Base-by-base conservation (phyloP, 2,888 invertebrate genomes). In the Orthosia gothica region DNA sequence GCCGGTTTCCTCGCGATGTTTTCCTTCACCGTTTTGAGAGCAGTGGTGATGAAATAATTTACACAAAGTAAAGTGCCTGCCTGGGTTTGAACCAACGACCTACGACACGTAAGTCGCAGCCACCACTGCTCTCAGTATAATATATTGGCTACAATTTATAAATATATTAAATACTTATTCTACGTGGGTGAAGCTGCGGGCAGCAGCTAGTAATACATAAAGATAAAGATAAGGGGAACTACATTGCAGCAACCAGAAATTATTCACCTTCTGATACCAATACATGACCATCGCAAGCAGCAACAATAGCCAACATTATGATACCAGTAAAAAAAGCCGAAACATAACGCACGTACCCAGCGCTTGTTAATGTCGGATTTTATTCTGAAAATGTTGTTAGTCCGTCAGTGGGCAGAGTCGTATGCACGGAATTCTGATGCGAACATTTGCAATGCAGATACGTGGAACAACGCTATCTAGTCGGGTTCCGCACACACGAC, bases 391-490 rank as follows among this genome's bases (percentile, higher is more conserved):
- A 81, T 79, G 71, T 83, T 84, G 83, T 88, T 86, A 87, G 85
- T 84, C 84, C 75, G 84, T 89, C 87, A 88, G 87, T 84, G 85
- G 82, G 85, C 84, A 79, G 40, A 73, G 75, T 81, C 86, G 85
- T 81, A 83, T 87, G 87, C 88, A 83, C 79, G 77, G 88, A 90
- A 90, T 91, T 85, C 85, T 88, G 90, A 92, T 91, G 84, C 88
- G 73, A 83, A 70, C 85, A 94, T 95, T 95, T 93, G 94, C 94
- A 94, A 91, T 94, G 93, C 94, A 94, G 92, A 94, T 94, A 89
- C 82, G 88, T 80, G 86, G 81, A 89, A 89, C 88, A 83, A 64
- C 86, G 86, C 89, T 91, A 92, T 91, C 91, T 91, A 89, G 83
- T 81, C 83, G 68, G 66, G 65, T 71, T 57, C 70, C 40, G 52